Evolutionary conservation across 2,888 invertebrate genomes (phyloP), one percentile per base, ranked within the genome.

Genomic region (Dinocampus coccinellae): DNA sequence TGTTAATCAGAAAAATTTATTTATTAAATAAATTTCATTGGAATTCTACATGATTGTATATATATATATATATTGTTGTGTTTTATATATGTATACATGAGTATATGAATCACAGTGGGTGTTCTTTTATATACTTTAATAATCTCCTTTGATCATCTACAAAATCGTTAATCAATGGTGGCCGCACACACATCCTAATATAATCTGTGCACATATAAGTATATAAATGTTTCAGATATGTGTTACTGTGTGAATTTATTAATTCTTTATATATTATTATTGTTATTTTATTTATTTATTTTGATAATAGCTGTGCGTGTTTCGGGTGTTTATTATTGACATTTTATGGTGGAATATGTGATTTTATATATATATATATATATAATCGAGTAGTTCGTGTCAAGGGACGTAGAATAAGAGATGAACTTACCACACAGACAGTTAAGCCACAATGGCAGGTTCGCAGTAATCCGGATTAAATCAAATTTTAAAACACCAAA

Each of bases 401-500:
- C 42, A 36, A 36, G 60, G 20, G 16, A 60, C 20, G 34, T 20
- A 60, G 34, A 20, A 60, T 9, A 34, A 60, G 16, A 34, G 34
- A 62, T 39, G 24, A 39, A 55, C 20, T n/a, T 16, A 58, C 58
- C 33, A 65, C 52, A 65, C 34, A 42, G 69, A 29, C 63, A 55
- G 47, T 66, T 60, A 61, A 65, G 65, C 63, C 65, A 70, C 53
- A 70, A 34, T 73, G 74, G 73, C 75, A 75, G 74, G 68, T 76
- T 74, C 68, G 71, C 69, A 78, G 77, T 86, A 86, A 87, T 86
- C 87, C 87, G 86, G 87, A 86, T 87, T 83, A 86, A 82, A 80
- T 26, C 57, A 77, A 79, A 81, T 84, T 80, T 79, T 76, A 78
- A 81, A 85, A 86, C 86, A 87, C 74, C 84, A 77, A 86, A 87